A percentile compares a stretch with the other conserved stretches of the same genome.
Evolutionary conservation across 2,113 vertebrate species (phyloP).

Genomic region (Centrocercus urophasianus): DNA sequence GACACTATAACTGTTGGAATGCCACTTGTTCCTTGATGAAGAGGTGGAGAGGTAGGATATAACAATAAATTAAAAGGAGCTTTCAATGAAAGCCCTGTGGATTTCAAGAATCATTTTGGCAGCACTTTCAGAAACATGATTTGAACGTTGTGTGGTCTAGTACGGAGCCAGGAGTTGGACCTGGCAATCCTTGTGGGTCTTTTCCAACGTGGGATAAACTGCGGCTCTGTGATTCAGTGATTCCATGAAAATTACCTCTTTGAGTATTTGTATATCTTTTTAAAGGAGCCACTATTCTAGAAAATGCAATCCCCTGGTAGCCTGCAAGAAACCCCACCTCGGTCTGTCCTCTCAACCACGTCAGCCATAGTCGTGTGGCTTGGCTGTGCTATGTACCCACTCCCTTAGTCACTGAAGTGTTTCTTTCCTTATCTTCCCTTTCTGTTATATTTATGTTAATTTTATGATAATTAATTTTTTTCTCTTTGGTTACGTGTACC

Average conservation of each 20-base stretch:
- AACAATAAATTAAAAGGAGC: background rate
- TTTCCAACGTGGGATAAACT: too few relatives aligned
- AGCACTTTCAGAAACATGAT: background rate
- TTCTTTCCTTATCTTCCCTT: background rate
- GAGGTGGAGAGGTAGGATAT: background rate
- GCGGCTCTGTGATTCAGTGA: too few relatives aligned
- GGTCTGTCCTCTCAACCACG: accelerated
- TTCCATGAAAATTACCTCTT: too few relatives aligned
- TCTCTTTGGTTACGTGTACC: background rate
- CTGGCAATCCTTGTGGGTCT: too few relatives aligned
- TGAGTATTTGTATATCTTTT: background rate
- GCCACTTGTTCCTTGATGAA: background rate
- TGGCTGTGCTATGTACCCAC: background rate
- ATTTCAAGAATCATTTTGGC: background rate
- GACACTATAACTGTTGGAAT: background rate
- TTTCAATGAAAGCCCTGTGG: background rate
- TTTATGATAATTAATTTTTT: too few relatives aligned
- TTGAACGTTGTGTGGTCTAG: too few relatives aligned
- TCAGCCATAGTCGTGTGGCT: background rate
- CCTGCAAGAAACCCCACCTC: background rate
- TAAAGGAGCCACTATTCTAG: background rate
- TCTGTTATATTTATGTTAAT: background rate
- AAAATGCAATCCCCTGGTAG: background rate
- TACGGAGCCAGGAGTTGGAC: too few relatives aligned
- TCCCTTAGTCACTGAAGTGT: background rate